Evolutionary conservation across 2,888 invertebrate species (phyloP), one percentile per base, ranked within the genome.

Genomic region (Spatulosminthurus flaviceps): DNA sequence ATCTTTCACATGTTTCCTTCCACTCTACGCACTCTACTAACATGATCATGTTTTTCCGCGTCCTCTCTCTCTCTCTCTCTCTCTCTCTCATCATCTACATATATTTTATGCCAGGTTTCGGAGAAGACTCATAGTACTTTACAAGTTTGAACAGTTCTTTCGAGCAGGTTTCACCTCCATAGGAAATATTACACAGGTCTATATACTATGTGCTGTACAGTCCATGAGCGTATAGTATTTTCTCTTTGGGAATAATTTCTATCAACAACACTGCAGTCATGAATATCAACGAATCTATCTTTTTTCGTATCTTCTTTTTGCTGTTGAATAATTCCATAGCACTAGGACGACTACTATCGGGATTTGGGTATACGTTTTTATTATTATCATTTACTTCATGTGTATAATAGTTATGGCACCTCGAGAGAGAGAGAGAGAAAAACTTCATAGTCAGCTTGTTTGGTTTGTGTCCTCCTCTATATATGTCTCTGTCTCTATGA

Each of bases 1-100:
- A 73, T 73, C 73, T 73, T 28, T 73, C 73, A 73, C 73, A 73
- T 73, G 60, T 60, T 73, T 73, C 60, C 73, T 73, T 73, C 73
- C 60, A 72, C 51, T 73, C 71, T 43, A 43, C 42, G 42, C 24
- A 67, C 24, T 29, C 29, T 28, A 67, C 26, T 28, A 29, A 28
- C 67, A 67, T 51, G 51, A 51, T 51, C 51, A 51, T 51, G 51
- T 51, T 51, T 51, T 51, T 51, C 51, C 19, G 51, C 51, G 51
- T 51, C 19, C n/a, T 51, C 51, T 19, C 51, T n/a, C n/a, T n/a
- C n/a, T n/a, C n/a, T n/a, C n/a, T n/a, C n/a, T n/a, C n/a, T n/a
- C n/a, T n/a, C n/a, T n/a, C 51, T 19, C 51, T 34, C 51, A 51
- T 19, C 51, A 51, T 11, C 51, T 51, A 16, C 16, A 51, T 19